phyloP scores from a whole-genome alignment of 1,140 invertebrate species.

The Callitettix versicolor region DNA sequence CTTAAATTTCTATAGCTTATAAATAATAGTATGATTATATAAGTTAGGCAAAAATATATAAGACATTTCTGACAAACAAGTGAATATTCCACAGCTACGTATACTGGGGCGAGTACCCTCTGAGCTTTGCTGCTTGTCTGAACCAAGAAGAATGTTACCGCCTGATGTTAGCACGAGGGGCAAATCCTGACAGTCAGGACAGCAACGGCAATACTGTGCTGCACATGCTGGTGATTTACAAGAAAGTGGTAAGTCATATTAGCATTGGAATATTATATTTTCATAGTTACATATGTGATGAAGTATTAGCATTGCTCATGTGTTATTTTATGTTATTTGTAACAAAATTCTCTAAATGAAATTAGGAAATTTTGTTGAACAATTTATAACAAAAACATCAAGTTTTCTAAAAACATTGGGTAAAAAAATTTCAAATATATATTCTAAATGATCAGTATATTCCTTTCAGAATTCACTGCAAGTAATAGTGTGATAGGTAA shows the following conservation, averaged over 20 bases:
- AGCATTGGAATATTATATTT: not conserved
- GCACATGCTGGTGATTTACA: slow-evolving; percentile 94
- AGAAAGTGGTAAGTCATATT: slow-evolving; percentile 64
- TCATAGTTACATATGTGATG: not conserved
- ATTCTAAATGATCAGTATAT: too few relatives aligned
- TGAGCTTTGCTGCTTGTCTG: slow-evolving; percentile 91
- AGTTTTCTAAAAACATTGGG: too few relatives aligned
- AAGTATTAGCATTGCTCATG: not conserved
- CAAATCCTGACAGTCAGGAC: slow-evolving; percentile 88
- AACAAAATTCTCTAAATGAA: not conserved
- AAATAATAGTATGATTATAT: too few relatives aligned
- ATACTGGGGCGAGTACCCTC: slow-evolving; percentile 96
- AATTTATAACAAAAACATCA: too few relatives aligned
- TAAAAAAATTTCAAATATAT: too few relatives aligned
- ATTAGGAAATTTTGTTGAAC: too few relatives aligned
- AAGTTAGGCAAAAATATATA: too few relatives aligned
- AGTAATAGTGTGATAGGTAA: too few relatives aligned
- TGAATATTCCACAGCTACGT: slow-evolving; percentile 83
- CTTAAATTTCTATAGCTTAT: too few relatives aligned
- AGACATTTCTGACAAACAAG: too few relatives aligned
- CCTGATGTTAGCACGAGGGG: slow-evolving; percentile 85
- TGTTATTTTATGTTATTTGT: not conserved
- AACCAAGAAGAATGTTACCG: slow-evolving; percentile 96
- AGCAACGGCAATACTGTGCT: slow-evolving; percentile 95
- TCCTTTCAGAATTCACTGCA: too few relatives aligned